These are phyloP conservation scores for Varroa destructor DNA, from an alignment of 1,140 invertebrate species.

Conservation along the genomic window DNA sequence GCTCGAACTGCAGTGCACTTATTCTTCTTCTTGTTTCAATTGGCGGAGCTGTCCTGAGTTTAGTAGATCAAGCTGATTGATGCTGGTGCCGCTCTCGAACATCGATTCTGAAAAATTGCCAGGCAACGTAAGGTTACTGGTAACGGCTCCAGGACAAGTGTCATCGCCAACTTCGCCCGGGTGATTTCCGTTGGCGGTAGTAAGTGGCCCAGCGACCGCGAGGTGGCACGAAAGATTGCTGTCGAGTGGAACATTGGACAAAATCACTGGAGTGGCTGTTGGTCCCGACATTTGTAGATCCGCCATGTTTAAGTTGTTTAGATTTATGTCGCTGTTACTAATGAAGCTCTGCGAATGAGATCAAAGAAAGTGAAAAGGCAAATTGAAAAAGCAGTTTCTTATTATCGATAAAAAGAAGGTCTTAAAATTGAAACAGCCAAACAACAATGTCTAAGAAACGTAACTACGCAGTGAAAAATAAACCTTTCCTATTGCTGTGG, in stretches of 20 bases:
- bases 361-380: background rate
- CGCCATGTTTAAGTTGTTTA: conserved; percentile 21
- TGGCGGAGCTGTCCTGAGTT: background rate
- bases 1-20: background rate
- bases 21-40: conserved; percentile 9
- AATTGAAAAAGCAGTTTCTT: no score
- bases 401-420: no score
- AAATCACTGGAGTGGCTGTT: conserved; percentile 2
- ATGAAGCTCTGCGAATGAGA: conserved; percentile 11
- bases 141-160: background rate
- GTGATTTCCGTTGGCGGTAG: background rate
- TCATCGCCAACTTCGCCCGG: no score
- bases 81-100: conserved; percentile 17
- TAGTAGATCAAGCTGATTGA: conserved; percentile 3
- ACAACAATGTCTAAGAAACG: no score
- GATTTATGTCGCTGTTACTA: background rate
- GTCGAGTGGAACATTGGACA: background rate
- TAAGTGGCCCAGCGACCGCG: no score
- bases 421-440: no score
- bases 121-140: background rate
- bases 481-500: no score
- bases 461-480: no score
- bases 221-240: no score
- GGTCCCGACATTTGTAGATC: conserved; percentile 23
- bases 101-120: conserved; percentile 17